A percentile compares a stretch with the other conserved stretches of the same genome.
These are phyloP conservation scores for Sitobion miscanthi DNA, from an alignment of 1,140 invertebrate species.

Conservation along the genomic window DNA sequence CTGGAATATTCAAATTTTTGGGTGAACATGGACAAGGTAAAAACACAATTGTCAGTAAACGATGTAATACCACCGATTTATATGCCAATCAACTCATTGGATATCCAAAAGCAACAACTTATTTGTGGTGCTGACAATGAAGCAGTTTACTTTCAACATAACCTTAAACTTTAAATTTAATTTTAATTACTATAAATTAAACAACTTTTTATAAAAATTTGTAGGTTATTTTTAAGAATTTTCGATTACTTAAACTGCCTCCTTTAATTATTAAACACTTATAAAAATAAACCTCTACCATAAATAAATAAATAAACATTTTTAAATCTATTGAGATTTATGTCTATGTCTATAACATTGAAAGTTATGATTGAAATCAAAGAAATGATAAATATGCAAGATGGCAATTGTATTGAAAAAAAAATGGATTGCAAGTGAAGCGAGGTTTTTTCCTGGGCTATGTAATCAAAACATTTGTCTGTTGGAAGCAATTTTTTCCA, in stretches of 20 bases:
- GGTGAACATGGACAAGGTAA: constrained; percentile 27
- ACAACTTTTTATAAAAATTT: neutral
- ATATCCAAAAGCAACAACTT: constrained; percentile 54
- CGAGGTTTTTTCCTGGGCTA: no score
- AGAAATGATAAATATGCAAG: no score
- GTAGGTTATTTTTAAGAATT: neutral
- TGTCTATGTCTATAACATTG: no score
- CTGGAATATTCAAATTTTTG: constrained; percentile 50
- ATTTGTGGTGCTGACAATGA: constrained; percentile 51
- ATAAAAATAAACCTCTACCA: neutral
- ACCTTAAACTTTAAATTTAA: constrained; percentile 42
- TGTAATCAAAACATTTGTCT: no score
- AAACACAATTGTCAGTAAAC: constrained; percentile 33
- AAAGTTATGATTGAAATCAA: no score
- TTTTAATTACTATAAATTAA: neutral
- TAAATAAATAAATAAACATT: no score
- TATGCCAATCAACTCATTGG: constrained; percentile 45
- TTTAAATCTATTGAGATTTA: no score
- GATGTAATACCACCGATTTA: constrained; percentile 47
- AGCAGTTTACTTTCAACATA: constrained; percentile 46
- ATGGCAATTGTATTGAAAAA: no score
- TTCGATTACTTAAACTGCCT: neutral
- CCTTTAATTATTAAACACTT: neutral
- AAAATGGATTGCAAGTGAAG: no score
- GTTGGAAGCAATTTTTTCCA: no score